phyloP scores from a whole-genome alignment of 1,140 invertebrate species.

The Ceratoteleas bidentatus region DNA sequence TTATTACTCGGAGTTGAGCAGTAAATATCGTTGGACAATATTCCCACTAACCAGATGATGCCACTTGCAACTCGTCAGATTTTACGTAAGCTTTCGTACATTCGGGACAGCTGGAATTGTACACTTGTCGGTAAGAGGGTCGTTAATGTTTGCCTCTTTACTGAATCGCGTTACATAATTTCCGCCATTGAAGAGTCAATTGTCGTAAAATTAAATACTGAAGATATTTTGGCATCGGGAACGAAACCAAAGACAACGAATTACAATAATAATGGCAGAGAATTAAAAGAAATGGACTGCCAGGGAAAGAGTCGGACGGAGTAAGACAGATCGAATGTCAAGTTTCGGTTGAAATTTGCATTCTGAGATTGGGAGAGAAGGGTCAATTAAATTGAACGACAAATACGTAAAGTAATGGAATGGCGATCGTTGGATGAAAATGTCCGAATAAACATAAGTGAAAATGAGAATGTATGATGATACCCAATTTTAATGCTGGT shows the following conservation, averaged over 20 bases:
- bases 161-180: slow-evolving; percentile 2
- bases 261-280: not conserved
- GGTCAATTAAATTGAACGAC: not conserved
- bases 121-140: not conserved
- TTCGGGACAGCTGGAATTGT: slow-evolving; percentile 7
- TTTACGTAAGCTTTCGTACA: slow-evolving; percentile 12
- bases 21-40: not conserved
- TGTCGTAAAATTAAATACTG: not conserved
- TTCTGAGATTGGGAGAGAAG: not conserved
- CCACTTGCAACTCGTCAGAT: slow-evolving; percentile 5
- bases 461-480: not conserved
- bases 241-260: not conserved
- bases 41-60: slow-evolving; percentile 2
- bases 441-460: not conserved
- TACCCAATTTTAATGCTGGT: not conserved
- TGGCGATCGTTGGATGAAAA: not conserved
- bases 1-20: not conserved
- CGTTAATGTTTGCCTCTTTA: slow-evolving; percentile 5
- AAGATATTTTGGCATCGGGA: not conserved
- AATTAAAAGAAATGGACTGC: not conserved
- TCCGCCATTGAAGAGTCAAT: not conserved
- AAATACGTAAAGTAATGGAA: not conserved
- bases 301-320: not conserved
- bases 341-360: not conserved
- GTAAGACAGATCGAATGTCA: not conserved